Evolutionary conservation across 2,797 vertebrate genomes (phyloP).

Genomic region (Cyprinella venusta): DNA sequence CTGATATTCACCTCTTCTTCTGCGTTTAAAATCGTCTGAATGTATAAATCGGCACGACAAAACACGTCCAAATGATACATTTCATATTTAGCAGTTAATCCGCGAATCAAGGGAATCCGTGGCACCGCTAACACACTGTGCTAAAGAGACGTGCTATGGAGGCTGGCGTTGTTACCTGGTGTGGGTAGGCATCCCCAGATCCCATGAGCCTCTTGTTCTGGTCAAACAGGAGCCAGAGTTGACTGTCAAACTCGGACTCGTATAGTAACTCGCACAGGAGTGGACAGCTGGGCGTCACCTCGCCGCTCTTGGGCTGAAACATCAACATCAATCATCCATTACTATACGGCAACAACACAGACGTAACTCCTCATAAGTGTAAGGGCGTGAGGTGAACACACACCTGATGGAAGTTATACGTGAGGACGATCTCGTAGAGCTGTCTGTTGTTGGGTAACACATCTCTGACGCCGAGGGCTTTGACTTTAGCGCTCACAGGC

Average conservation of each 20-base stretch:
- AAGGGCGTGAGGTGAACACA: conserved; percentile 2
- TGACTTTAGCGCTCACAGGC: conserved; percentile 91
- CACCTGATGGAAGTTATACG: conserved; percentile 96
- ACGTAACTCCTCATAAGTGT: neutral
- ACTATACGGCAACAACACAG: neutral
- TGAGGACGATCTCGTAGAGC: conserved; percentile 93
- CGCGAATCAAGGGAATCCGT: too few species aligned
- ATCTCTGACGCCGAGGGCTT: conserved; percentile 90
- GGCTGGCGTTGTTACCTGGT: conserved; percentile 82
- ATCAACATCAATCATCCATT: conserved; percentile 44
- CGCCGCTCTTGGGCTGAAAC: conserved; percentile 92
- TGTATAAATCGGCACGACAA: too few species aligned
- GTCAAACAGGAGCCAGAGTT: conserved; percentile 97
- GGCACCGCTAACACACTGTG: too few species aligned
- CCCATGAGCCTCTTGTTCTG: conserved; percentile 97
- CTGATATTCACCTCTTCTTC: too few species aligned
- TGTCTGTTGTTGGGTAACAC: conserved; percentile 95
- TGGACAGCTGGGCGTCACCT: conserved; percentile 96
- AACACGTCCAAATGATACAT: too few species aligned
- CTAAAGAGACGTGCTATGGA: neutral
- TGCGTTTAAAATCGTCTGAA: too few species aligned
- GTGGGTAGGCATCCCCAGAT: conserved; percentile 96
- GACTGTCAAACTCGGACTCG: conserved; percentile 98
- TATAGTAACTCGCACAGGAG: conserved; percentile 94
- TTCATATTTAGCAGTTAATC: too few species aligned